phyloP scores from a whole-genome alignment of 2,113 vertebrate genomes.

The Megaceryle torquata region DNA sequence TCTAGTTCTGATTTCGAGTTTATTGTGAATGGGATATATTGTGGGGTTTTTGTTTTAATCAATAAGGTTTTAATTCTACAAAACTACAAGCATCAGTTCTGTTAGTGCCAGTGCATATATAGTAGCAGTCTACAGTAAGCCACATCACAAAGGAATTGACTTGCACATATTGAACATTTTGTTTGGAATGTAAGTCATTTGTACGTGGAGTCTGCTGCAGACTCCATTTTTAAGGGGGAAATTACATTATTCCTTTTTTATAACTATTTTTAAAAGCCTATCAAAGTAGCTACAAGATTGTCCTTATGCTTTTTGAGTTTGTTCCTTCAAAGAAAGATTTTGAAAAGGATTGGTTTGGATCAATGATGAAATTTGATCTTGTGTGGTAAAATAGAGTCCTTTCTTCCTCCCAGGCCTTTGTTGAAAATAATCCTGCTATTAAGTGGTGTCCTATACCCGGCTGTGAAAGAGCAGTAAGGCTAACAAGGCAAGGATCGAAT shows the following conservation, averaged over 20 bases:
- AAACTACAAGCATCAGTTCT: background rate
- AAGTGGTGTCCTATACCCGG: slow-evolving; percentile 94
- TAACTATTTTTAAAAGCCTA: background rate
- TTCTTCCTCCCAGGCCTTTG: slow-evolving; percentile 86
- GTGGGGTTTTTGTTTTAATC: background rate
- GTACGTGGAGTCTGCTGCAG: background rate
- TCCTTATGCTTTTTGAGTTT: background rate
- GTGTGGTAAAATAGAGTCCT: slow-evolving; percentile 5
- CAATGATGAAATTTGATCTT: background rate
- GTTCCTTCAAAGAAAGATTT: background rate
- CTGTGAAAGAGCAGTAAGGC: slow-evolving; percentile 93
- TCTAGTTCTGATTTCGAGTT: background rate
- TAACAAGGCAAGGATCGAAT: slow-evolving; percentile 86
- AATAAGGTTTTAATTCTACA: background rate
- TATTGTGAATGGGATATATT: background rate
- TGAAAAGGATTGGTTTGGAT: background rate
- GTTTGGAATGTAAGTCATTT: background rate
- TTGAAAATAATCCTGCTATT: slow-evolving; percentile 98
- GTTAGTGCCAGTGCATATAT: background rate
- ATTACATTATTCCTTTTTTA: background rate
- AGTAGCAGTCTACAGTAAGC: background rate
- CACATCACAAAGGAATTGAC: background rate
- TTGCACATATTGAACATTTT: background rate
- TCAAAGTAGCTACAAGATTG: background rate
- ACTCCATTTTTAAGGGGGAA: background rate